Evolutionary conservation across 2,888 invertebrate genomes (phyloP).

Genomic region (Spilosoma lubricipeda): DNA sequence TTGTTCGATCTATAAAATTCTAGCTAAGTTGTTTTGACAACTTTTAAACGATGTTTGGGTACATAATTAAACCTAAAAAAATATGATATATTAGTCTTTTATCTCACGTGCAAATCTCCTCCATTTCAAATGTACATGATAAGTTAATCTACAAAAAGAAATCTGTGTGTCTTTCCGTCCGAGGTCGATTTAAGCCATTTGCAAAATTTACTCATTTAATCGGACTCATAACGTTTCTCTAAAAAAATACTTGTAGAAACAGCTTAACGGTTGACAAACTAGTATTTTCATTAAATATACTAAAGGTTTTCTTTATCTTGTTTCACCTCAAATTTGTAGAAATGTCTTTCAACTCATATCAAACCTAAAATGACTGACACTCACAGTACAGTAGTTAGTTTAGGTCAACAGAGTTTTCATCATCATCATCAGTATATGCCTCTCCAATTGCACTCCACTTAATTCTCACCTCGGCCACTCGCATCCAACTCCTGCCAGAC

Average conservation of each 20-base stretch:
- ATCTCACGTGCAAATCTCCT: conserved; percentile 63
- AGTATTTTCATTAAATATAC: background rate
- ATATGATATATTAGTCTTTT: background rate
- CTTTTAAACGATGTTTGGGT: background rate
- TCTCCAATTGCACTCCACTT: no score
- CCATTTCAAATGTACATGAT: conserved; percentile 37
- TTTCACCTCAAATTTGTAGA: background rate
- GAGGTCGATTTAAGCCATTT: conserved; percentile 51
- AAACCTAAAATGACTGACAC: background rate
- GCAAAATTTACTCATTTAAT: conserved; percentile 30
- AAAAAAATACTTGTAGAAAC: conserved; percentile 4
- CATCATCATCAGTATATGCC: no score
- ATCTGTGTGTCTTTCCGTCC: conserved; percentile 57
- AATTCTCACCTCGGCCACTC: no score
- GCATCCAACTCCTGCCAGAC: no score
- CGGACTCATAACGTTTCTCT: background rate
- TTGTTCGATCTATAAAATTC: background rate
- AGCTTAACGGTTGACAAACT: background rate
- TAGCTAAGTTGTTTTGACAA: background rate
- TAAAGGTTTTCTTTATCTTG: background rate
- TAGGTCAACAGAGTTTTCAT: no score
- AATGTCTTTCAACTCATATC: background rate
- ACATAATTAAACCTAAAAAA: conserved; percentile 7
- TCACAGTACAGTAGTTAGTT: no score
- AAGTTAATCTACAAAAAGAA: conserved; percentile 41